A percentile compares a stretch with the other conserved stretches of the same genome.
These are phyloP conservation scores for Papilio helenus DNA, from an alignment of 1,140 invertebrate species.

Conservation along the genomic window DNA sequence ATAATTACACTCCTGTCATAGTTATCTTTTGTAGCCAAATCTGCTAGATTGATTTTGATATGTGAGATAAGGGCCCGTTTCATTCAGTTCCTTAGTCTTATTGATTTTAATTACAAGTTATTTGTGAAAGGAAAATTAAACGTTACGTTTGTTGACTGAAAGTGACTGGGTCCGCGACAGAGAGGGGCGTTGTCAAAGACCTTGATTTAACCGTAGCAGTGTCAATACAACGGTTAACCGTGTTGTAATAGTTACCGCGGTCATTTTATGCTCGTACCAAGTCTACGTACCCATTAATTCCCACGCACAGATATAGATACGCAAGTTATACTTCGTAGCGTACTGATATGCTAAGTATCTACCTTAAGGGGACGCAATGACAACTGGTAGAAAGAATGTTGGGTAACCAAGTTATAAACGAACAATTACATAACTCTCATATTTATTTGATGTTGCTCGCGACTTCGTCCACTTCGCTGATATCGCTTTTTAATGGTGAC, in stretches of 20 bases:
- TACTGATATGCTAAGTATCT: background rate
- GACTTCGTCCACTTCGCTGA: too few species aligned
- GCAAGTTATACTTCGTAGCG: conserved; percentile 11
- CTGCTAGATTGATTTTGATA: too few species aligned
- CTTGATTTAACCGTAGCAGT: conserved; percentile 59
- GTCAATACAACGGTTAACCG: conserved; percentile 56
- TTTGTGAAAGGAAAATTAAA: conserved; percentile 21
- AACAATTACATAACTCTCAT: background rate
- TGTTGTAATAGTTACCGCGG: conserved; percentile 47
- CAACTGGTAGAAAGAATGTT: conserved; percentile 7
- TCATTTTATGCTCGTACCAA: conserved; percentile 40
- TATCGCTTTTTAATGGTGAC: too few species aligned
- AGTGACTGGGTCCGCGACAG: conserved; percentile 51
- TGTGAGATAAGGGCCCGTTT: background rate
- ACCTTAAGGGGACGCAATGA: background rate
- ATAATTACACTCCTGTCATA: too few species aligned
- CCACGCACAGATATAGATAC: conserved; percentile 41
- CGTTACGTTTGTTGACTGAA: conserved; percentile 55
- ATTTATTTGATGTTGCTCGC: background rate
- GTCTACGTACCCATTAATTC: conserved; percentile 39
- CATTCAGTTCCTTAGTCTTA: background rate
- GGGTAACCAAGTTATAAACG: background rate
- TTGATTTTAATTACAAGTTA: conserved; percentile 21
- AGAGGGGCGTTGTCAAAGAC: conserved; percentile 58
- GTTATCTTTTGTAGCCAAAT: too few species aligned